Conservation (phyloP, 2,797 vertebrate species). For the Falco columbarius region DNA sequence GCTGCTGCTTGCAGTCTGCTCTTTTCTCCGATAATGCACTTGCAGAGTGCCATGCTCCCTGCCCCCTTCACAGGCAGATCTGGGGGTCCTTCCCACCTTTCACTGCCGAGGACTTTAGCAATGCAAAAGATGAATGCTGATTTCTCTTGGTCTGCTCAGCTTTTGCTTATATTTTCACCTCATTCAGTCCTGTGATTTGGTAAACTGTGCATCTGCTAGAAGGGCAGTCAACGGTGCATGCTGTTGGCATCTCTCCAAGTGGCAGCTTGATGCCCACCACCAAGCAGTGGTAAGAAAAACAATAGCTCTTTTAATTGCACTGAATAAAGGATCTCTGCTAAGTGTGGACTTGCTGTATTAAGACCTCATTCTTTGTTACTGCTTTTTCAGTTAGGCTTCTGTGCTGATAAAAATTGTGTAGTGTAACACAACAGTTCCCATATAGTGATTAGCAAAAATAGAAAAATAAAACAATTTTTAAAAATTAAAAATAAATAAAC, state of each 20-base stretch:
- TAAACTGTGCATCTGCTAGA: not conserved
- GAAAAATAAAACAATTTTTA: not conserved
- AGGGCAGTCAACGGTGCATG: not conserved
- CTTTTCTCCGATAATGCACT: not conserved
- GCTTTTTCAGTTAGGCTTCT: not conserved
- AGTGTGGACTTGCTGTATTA: not conserved
- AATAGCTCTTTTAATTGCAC: slow-evolving; percentile 23
- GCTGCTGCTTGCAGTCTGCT: not conserved
- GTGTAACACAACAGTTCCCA: not conserved
- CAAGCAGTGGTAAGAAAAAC: slow-evolving; percentile 3
- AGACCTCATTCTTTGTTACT: not conserved
- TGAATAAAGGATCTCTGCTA: not conserved
- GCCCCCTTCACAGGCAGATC: not conserved
- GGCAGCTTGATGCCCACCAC: not conserved
- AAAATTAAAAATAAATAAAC: not conserved
- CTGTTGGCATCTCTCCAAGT: slow-evolving; percentile 37
- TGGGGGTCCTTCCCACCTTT: not conserved
- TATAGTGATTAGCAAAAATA: not conserved
- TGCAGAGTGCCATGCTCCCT: not conserved
- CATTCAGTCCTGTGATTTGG: not conserved
- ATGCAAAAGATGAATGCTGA: not conserved
- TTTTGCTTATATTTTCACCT: not conserved
- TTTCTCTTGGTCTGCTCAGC: not conserved
- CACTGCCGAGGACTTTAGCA: not conserved
- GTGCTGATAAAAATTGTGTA: not conserved